phyloP scores from a whole-genome alignment of 1,140 invertebrate species.

The Andrena cerasifolii region DNA sequence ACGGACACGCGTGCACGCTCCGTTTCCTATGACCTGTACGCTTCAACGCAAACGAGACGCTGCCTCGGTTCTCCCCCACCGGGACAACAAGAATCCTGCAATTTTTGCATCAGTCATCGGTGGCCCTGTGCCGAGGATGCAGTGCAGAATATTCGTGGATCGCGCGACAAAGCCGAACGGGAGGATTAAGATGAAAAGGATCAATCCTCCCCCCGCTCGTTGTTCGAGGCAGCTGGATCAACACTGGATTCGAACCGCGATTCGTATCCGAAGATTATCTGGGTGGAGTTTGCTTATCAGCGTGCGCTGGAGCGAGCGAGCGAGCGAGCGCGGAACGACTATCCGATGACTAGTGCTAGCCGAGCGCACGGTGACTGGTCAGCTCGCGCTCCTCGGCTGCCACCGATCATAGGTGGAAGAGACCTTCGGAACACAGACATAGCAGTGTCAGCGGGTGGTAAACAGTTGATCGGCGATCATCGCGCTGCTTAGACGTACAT shows the following conservation, averaged over 20 bases:
- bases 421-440: slow-evolving; percentile 46
- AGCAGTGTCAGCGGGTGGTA: slow-evolving; percentile 56
- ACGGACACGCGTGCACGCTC: no score
- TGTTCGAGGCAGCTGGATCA: no score
- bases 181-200: no score
- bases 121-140: no score
- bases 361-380: slow-evolving; percentile 4
- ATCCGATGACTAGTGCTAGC: slow-evolving; percentile 9
- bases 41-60: no score
- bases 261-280: slow-evolving; percentile 32
- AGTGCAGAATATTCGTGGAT: no score
- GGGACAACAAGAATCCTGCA: no score
- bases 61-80: no score
- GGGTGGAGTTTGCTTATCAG: slow-evolving; percentile 44
- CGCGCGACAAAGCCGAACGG: no score
- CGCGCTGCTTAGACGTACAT: slow-evolving; percentile 63
- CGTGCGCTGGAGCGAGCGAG: not conserved
- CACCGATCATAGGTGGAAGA: not conserved
- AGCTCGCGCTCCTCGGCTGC: not conserved
- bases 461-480: slow-evolving; percentile 71
- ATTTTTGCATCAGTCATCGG: no score
- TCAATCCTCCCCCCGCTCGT: no score
- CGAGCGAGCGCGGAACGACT: not conserved
- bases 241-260: not conserved
- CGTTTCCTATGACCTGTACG: no score